Percentiles rank a stretch among this genome's conserved stretches.
Evolutionary conservation across 1,140 invertebrate genomes (phyloP).

Genomic region (Varroa destructor): DNA sequence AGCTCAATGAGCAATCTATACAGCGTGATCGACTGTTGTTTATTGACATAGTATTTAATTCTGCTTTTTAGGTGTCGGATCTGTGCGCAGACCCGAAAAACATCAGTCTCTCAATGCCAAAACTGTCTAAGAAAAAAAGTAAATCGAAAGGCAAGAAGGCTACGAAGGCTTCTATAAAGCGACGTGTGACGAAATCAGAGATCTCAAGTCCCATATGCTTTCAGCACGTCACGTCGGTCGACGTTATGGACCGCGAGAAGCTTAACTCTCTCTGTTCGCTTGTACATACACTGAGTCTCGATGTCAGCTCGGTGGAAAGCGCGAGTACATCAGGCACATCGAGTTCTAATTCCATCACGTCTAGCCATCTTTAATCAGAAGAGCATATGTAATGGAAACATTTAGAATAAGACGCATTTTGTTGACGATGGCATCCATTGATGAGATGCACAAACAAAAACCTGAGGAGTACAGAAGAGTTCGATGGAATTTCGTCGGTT

Average conservation of each 20-base stretch:
- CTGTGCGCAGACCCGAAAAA: slow-evolving; percentile 53
- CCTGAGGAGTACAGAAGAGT: neutral
- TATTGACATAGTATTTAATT: too few relatives aligned
- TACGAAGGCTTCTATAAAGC: slow-evolving; percentile 44
- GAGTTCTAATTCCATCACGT: slow-evolving; percentile 24
- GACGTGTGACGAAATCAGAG: slow-evolving; percentile 49
- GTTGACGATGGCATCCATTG: neutral
- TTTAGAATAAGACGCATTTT: neutral
- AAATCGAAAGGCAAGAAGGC: slow-evolving; percentile 42
- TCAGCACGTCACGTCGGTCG: slow-evolving; percentile 66
- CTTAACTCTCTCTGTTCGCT: slow-evolving; percentile 12
- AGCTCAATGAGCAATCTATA: too few relatives aligned
- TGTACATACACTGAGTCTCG: slow-evolving; percentile 12
- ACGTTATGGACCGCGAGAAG: slow-evolving; percentile 37
- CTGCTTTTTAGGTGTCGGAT: slow-evolving; percentile 9
- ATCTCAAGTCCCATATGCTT: slow-evolving; percentile 75
- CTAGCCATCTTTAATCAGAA: slow-evolving; percentile 18
- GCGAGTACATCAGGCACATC: slow-evolving; percentile 25
- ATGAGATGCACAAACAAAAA: neutral
- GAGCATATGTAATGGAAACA: neutral
- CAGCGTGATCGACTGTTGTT: too few relatives aligned
- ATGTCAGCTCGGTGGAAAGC: slow-evolving; percentile 20
- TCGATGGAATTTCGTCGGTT: neutral
- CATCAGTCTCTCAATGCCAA: slow-evolving; percentile 57
- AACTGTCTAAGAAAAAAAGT: slow-evolving; percentile 43